Evolutionary conservation across 2,113 vertebrate species (phyloP).

Genomic region (Microcebus ravelobensis): DNA sequence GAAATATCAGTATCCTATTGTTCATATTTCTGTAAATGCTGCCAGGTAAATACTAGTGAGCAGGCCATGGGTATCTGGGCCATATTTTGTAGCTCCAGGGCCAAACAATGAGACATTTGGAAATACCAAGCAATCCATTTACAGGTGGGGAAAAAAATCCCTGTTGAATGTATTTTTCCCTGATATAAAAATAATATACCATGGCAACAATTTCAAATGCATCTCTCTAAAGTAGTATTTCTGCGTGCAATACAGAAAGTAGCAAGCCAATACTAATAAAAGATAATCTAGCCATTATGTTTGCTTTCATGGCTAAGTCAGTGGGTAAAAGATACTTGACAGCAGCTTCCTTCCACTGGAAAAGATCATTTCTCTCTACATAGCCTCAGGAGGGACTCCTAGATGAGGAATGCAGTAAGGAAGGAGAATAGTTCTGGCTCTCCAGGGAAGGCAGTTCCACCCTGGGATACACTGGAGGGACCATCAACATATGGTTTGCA

Average conservation of each 20-base stretch:
- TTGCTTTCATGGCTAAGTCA: background rate
- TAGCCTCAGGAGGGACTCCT: background rate
- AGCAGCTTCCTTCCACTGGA: background rate
- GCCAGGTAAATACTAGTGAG: background rate
- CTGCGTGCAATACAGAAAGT: background rate
- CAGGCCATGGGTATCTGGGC: background rate
- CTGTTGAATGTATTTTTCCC: background rate
- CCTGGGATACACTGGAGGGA: background rate
- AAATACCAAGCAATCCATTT: conserved; percentile 19
- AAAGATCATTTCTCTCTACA: background rate
- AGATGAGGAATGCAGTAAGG: background rate
- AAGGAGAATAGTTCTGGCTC: background rate
- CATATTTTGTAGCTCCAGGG: background rate
- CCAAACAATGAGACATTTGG: background rate
- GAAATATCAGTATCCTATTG: background rate
- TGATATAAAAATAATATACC: background rate
- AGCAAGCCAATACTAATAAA: background rate
- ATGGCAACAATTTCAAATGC: background rate
- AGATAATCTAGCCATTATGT: background rate
- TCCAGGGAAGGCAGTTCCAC: background rate
- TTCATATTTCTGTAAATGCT: background rate
- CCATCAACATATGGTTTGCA: background rate
- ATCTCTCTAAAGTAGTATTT: background rate
- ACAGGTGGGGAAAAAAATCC: background rate
- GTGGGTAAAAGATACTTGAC: background rate